These are phyloP conservation scores for Drosophila multiciliata DNA, from an alignment of 2,888 invertebrate species.

Conservation along the genomic window DNA sequence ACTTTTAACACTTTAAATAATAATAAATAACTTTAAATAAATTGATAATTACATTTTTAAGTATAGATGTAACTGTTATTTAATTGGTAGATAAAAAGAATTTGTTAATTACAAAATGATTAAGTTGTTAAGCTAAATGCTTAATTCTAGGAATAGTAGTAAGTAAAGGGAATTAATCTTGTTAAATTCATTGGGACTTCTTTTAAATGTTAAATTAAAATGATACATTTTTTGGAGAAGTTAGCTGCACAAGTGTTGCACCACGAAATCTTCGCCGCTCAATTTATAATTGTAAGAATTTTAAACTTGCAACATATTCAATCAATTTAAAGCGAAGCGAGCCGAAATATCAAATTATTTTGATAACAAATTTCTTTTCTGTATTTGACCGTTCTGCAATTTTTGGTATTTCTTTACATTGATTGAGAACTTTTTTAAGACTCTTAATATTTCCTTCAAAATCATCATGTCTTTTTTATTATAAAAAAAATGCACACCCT, in stretches of 20 bases:
- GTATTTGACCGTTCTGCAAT: conserved; percentile 88
- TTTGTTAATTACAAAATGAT: neutral
- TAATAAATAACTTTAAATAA: neutral
- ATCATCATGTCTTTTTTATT: too few species aligned
- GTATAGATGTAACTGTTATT: neutral
- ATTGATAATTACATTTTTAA: neutral
- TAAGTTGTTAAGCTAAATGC: neutral
- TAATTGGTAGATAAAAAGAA: neutral
- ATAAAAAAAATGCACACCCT: neutral
- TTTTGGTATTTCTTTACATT: conserved; percentile 87
- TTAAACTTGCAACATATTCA: neutral
- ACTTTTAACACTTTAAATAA: too few species aligned
- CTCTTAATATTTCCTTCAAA: conserved; percentile 86
- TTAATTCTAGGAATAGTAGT: neutral
- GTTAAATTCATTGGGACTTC: too few species aligned
- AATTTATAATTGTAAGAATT: neutral
- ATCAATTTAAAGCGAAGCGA: neutral
- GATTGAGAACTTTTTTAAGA: conserved; percentile 86
- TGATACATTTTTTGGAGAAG: too few species aligned
- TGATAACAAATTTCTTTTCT: conserved; percentile 71
- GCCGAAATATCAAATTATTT: neutral
- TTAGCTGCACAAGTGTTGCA: too few species aligned
- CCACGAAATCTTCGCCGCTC: neutral
- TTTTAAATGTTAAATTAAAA: too few species aligned
- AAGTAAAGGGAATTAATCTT: too few species aligned